Evolutionary conservation across 2,113 vertebrate species (phyloP), one percentile per base, ranked within the genome.

Genomic region (Phycodurus eques): DNA sequence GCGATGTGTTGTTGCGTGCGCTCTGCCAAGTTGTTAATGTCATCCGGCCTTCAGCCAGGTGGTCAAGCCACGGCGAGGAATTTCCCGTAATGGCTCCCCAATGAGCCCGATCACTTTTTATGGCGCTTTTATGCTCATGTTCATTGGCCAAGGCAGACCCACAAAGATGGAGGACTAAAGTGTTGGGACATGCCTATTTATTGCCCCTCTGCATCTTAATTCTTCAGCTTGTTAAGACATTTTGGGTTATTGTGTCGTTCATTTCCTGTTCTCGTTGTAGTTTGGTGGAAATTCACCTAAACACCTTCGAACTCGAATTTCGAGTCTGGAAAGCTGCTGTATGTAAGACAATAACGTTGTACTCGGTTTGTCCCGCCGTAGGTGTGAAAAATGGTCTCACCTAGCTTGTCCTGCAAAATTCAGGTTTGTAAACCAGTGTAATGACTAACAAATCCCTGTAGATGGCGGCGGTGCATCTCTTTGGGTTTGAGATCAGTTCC

Each of bases 1-100:
- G 90, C 81, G 83, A 79, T 57, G 56, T 15, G 56, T 13, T 12
- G 59, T 35, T 35, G 51, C 20, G n/a, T 11, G 51, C 19, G 14
- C 31, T 27, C 57, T 60, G 57, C 59, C 59, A 35, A 39, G 73
- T 67, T 79, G 80, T 81, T 77, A 89, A 86, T 63, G 39, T 66
- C 63, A 73, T 54, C 68, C 79, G 69, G 77, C 79, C 75, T 61
- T 69, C 65, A 64, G 66, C 69, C 80, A 85, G 78, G 80, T 85
- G 76, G 73, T 80, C 72, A 73, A 72, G 81, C 68, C 67, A 68
- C 47, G 64, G 44, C 0, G 42, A 66, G 59, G 73, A 62, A 53
- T 54, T 67, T 75, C 66, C 49, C 68, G 47, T 59, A 83, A 73
- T 63, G n/a, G 19, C 49, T 67, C 75, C 64, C 65, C 27, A 71